phyloP scores from a whole-genome alignment of 2,888 invertebrate species.

The Chrysina gloriosa region DNA sequence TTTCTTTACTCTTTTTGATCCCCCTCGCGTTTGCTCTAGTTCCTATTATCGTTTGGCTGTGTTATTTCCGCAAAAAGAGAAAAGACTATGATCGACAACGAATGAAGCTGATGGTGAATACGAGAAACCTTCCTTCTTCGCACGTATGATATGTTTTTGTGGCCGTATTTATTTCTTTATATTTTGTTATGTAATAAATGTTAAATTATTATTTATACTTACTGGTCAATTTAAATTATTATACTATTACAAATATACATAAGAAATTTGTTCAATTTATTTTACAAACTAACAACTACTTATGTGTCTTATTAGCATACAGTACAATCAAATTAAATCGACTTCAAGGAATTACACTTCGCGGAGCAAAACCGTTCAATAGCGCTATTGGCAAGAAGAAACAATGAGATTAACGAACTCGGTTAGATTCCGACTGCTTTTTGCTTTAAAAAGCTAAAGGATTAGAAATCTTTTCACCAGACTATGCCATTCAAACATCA shows the following conservation, averaged over 20 bases:
- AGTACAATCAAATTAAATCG: no score
- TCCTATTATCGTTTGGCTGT: conserved; percentile 59
- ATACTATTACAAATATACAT: no score
- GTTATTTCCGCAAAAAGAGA: conserved; percentile 57
- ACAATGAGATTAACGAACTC: no score
- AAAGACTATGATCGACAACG: conserved; percentile 43
- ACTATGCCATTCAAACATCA: no score
- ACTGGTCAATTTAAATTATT: neutral
- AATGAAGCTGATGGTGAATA: conserved; percentile 18
- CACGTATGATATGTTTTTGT: neutral
- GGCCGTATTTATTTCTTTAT: neutral
- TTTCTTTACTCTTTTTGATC: conserved; percentile 59
- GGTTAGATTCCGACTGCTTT: no score
- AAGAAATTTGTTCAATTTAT: neutral
- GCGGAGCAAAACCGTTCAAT: no score
- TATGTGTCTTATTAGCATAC: no score
- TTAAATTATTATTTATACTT: conserved; percentile 23
- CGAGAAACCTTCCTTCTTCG: conserved; percentile 8
- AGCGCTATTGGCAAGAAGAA: no score
- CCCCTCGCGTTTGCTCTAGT: conserved; percentile 58
- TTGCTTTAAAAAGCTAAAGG: no score
- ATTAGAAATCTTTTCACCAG: no score
- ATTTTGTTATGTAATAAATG: conserved; percentile 22
- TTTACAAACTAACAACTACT: no score
- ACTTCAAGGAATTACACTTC: no score